Conservation (phyloP, 1,140 invertebrate genomes). For the Lordiphosa collinella region DNA sequence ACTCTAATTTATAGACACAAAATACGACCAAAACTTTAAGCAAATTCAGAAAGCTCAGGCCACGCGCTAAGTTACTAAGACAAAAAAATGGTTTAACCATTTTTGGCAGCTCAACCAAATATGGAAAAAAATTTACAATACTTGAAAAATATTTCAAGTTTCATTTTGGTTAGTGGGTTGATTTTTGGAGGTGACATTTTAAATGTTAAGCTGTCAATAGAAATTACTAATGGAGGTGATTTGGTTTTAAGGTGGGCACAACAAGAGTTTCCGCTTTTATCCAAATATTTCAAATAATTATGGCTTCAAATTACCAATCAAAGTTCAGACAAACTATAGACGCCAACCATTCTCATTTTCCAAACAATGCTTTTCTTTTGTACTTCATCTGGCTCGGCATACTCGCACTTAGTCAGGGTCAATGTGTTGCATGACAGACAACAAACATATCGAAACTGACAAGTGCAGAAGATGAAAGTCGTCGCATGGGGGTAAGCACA, state of each 20-base stretch:
- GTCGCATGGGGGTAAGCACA: constrained; percentile 12
- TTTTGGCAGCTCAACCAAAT: constrained; percentile 35
- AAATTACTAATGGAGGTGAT: constrained; percentile 40
- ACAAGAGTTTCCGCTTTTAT: not conserved
- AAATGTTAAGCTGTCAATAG: constrained; percentile 61
- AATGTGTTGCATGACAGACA: constrained; percentile 54
- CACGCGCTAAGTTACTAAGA: constrained; percentile 52
- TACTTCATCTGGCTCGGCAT: constrained; percentile 13
- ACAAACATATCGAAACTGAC: constrained; percentile 26
- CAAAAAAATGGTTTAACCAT: constrained; percentile 56
- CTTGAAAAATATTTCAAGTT: constrained; percentile 54
- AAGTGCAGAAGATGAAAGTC: constrained; percentile 28
- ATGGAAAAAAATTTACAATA: constrained; percentile 36
- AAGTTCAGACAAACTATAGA: constrained; percentile 43
- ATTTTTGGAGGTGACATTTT: constrained; percentile 53
- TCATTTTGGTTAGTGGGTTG: constrained; percentile 34
- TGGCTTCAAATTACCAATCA: constrained; percentile 27
- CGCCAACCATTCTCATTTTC: constrained; percentile 27
- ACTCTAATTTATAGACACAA: constrained; percentile 9
- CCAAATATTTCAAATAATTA: constrained; percentile 20
- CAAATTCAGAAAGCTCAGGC: constrained; percentile 48
- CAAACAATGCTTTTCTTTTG: constrained; percentile 56
- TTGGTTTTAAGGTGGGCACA: constrained; percentile 10
- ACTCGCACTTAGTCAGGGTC: constrained; percentile 42
- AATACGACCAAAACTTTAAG: constrained; percentile 50